Base-by-base conservation (phyloP, 2,797 vertebrate species). In the Dendrocincla tyrannina region DNA sequence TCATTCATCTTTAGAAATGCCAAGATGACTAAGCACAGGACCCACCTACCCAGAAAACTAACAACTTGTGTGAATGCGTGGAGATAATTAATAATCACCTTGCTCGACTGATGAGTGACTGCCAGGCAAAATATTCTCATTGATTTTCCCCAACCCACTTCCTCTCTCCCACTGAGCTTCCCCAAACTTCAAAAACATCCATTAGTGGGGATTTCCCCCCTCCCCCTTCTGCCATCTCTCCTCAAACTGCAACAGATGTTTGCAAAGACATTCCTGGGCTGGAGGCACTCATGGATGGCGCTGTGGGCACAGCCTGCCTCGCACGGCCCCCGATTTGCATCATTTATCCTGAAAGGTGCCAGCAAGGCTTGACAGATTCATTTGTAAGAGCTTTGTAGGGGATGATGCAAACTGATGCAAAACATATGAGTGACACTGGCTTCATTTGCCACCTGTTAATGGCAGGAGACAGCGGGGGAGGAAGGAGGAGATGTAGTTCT, bases 11-110 rank as follows among this genome's bases (percentile, higher is more conserved):
- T 97, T 94, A 95, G 98, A 98, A 96, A 97, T 97, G 98, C 97
- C 98, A 98, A 96, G 97, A 98, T 98, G 98, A 99, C 97, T 97
- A 97, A 99, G 98, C 94, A 19, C 96, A 97, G 97, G 94, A 97
- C 98, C 97, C 96, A 82, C 81, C 85, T 97, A 97, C 97, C 96
- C 97, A 98, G 97, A 98, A 98, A 98, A 98, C 93, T 84, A 98
- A 98, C 97, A 98, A 98, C 98, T 98, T 97, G 97, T 98, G 98
- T 98, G 98, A 98, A 96, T 97, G 98, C 94, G 64, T 96, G 95
- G 98, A 98, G 96, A 98, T 98, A 98, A 99, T 99, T 98, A 98
- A 97, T 97, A 97, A 97, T 98, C 97, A 98, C 97, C 84, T 96
- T 96, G 92, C 87, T 94, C 42, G 63, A 97, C 94, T 96, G 98